A percentile compares a stretch with the other conserved stretches of the same genome.
These are phyloP conservation scores for Thymelicus sylvestris DNA, from an alignment of 2,888 invertebrate genomes.

Conservation along the genomic window DNA sequence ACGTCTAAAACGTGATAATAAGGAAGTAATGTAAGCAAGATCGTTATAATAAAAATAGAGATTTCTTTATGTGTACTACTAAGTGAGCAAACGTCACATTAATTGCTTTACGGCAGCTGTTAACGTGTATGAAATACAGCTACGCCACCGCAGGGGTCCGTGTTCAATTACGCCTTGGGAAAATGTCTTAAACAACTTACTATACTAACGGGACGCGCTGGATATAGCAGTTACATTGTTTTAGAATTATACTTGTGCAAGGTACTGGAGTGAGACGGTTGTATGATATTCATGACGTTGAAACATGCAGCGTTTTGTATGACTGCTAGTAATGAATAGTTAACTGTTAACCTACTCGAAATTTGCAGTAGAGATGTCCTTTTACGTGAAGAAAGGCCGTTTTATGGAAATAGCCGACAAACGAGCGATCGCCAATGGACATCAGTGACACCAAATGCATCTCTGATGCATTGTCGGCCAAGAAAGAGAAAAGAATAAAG, in stretches of 20 bases:
- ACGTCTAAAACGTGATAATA: constrained; percentile 78
- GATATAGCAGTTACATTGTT: constrained; percentile 5
- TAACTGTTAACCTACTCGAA: neutral
- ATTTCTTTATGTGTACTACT: constrained; percentile 78
- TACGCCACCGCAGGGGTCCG: constrained; percentile 49
- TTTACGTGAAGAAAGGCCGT: too few species aligned
- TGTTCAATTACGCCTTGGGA: constrained; percentile 50
- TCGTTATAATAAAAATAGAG: constrained; percentile 75
- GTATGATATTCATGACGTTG: neutral
- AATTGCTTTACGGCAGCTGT: constrained; percentile 71
- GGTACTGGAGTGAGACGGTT: constrained; percentile 15
- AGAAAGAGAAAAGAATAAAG: too few species aligned
- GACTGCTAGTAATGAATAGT: neutral
- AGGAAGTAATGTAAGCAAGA: constrained; percentile 80
- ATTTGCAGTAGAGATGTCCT: too few species aligned
- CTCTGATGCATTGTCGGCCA: too few species aligned
- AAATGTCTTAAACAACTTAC: constrained; percentile 14
- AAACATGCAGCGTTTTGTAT: constrained; percentile 3
- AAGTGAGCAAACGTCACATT: constrained; percentile 70
- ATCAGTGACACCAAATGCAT: too few species aligned
- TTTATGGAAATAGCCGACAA: too few species aligned
- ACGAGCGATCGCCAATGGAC: too few species aligned
- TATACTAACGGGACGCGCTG: constrained; percentile 7
- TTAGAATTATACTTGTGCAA: neutral
- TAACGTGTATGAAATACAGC: constrained; percentile 42